Base-by-base conservation (phyloP, 2,113 vertebrate genomes). In the Syngnathoides biaculeatus region DNA sequence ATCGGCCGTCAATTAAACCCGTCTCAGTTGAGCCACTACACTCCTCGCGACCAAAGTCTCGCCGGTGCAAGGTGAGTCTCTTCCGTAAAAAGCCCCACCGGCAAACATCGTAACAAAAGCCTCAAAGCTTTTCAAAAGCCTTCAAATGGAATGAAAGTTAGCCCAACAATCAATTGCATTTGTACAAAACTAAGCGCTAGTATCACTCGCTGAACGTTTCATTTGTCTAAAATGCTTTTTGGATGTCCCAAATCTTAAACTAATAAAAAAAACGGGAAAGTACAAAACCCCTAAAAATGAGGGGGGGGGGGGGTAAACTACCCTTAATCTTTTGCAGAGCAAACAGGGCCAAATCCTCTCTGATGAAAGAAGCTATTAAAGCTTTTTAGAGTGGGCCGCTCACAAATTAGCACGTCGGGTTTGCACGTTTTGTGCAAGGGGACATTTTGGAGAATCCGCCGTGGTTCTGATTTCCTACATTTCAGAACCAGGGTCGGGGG, bases 181-280 rank as follows among this genome's bases (percentile, higher is more conserved):
- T 6, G 17, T 26, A 30, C 55, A 30, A 14, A 57, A 27, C 10
- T 24, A 24, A 53, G 17, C 14, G 43, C 47, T 50, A 7, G 47
- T 27, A 13, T 55, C 24, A 6, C 53, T 56, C 24, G 5, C 26
- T 30, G 17, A 19, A 8, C 17, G 26, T 57, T 57, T 57, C 55
- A 57, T 57, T 57, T 57, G 55, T 57, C 55, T 19, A 57, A 27
- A 27, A 57, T 30, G 55, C 55, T 30, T 57, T 56, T 15, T 24
- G 26, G 55, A 30, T 30, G 55, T 57, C 26, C 55, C 55, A 30
- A 57, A 57, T 57, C 26, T 30, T 7, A 27, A 57, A 15, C 26
- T 26, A 57, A 57, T 30, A 57, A 30, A 52, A 57, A 27, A 30
- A 52, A 57, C 15, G 2, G 13, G 26, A 30, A 56, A 56, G 53